Percentiles rank a stretch among this genome's conserved stretches.
These are phyloP conservation scores for Actenoides hombroni DNA, from an alignment of 2,113 vertebrate species.

Conservation along the genomic window DNA sequence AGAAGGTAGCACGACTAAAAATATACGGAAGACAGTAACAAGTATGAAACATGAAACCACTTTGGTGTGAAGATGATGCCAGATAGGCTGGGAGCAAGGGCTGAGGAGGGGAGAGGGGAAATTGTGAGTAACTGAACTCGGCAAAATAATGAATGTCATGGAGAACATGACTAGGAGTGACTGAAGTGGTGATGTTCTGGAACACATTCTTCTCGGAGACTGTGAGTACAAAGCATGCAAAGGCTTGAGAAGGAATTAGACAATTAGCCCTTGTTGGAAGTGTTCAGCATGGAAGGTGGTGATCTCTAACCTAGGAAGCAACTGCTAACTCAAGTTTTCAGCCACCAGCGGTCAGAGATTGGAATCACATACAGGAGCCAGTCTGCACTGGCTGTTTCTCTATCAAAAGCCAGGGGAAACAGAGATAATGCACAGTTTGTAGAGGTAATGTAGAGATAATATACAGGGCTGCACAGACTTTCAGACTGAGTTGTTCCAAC, in stretches of 20 bases:
- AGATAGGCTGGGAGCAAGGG: neutral
- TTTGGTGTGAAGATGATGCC: neutral
- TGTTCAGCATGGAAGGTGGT: neutral
- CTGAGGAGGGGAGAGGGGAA: neutral
- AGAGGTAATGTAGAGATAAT: too few species aligned
- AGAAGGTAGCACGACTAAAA: neutral
- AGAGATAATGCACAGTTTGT: neutral
- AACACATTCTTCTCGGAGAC: neutral
- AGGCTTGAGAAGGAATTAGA: neutral
- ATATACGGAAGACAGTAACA: neutral
- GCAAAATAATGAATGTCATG: neutral
- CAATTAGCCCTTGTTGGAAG: neutral
- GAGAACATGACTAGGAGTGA: neutral
- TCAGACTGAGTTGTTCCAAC: neutral
- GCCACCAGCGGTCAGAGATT: neutral
- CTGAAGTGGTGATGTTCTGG: neutral
- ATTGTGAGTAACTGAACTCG: neutral
- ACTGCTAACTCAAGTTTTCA: neutral
- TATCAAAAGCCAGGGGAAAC: too few species aligned
- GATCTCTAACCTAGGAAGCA: neutral
- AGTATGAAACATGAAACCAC: neutral
- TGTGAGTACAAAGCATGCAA: neutral
- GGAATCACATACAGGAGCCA: neutral
- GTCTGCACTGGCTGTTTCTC: neutral
- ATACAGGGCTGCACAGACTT: neutral